Conservation (phyloP, 1,140 invertebrate genomes). For the Aphaenogaster floridana region DNA sequence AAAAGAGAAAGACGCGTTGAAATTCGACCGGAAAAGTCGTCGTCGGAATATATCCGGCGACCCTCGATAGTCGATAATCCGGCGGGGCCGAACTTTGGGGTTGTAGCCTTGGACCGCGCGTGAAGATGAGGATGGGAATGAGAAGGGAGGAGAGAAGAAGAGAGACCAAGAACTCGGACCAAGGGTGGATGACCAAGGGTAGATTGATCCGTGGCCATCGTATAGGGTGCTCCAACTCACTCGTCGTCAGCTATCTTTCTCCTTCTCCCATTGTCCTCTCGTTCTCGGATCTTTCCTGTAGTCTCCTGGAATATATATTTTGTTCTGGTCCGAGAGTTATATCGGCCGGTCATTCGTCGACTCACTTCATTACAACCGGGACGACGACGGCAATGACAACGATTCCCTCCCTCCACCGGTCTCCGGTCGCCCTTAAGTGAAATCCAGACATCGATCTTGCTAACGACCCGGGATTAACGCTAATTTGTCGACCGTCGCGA, state of each 20-base stretch:
- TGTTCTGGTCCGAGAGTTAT: constrained; percentile 54
- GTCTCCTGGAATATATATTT: constrained; percentile 50
- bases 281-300: neutral
- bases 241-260: neutral
- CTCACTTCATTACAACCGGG: constrained; percentile 80
- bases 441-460: constrained; percentile 83
- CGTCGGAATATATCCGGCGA: constrained; percentile 74
- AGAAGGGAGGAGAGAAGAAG: neutral
- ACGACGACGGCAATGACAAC: constrained; percentile 71
- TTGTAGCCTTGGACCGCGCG: constrained; percentile 36
- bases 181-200: constrained; percentile 72
- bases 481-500: constrained; percentile 82
- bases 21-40: constrained; percentile 76
- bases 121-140: constrained; percentile 17
- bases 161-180: constrained; percentile 56
- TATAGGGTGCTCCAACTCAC: constrained; percentile 60
- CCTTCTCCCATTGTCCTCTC: neutral
- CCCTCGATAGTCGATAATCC: constrained; percentile 79
- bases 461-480: constrained; percentile 82
- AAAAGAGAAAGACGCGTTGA: constrained; percentile 66
- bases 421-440: constrained; percentile 79
- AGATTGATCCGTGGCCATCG: constrained; percentile 81
- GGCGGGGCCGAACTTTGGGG: constrained; percentile 67
- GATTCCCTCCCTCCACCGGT: constrained; percentile 67
- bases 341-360: constrained; percentile 78